phyloP scores from a whole-genome alignment of 1,140 invertebrate genomes.

The Pristionchus pacificus region DNA sequence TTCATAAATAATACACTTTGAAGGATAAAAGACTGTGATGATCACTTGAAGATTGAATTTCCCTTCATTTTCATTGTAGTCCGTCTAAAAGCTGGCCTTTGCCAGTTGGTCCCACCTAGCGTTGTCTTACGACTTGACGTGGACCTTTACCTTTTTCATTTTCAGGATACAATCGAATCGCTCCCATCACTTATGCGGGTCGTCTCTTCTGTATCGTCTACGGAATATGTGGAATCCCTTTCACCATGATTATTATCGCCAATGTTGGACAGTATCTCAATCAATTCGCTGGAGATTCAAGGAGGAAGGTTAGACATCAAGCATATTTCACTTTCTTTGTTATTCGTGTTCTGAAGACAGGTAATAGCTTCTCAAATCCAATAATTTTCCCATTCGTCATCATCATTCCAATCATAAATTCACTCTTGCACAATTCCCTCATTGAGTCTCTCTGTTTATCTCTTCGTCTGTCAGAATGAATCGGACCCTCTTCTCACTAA shows the following conservation, averaged over 20 bases:
- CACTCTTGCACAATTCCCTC: no score
- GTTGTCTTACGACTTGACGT: no score
- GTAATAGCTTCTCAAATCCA: not conserved
- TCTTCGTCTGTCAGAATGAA: no score
- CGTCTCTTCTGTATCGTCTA: conserved; percentile 54
- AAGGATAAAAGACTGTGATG: not conserved
- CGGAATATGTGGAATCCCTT: conserved; percentile 46
- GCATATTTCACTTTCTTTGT: no score
- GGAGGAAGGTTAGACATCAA: conserved; percentile 34
- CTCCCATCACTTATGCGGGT: conserved; percentile 48
- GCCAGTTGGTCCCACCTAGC: no score
- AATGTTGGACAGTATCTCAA: conserved; percentile 41
- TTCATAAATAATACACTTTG: conserved; percentile 3
- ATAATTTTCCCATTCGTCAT: not conserved
- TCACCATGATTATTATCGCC: conserved; percentile 41
- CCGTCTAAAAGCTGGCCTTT: conserved; percentile 13
- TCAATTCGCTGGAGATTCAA: conserved; percentile 34
- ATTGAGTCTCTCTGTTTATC: no score
- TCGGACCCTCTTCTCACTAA: no score
- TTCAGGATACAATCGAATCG: conserved; percentile 56
- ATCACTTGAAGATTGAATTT: no score
- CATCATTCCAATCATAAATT: no score
- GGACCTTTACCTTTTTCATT: no score
- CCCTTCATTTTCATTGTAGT: conserved; percentile 16
- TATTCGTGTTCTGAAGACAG: no score